A percentile compares a stretch with the other conserved stretches of the same genome.
phyloP scores from a whole-genome alignment of 2,113 vertebrate species.

The Sebastes schlegelii region DNA sequence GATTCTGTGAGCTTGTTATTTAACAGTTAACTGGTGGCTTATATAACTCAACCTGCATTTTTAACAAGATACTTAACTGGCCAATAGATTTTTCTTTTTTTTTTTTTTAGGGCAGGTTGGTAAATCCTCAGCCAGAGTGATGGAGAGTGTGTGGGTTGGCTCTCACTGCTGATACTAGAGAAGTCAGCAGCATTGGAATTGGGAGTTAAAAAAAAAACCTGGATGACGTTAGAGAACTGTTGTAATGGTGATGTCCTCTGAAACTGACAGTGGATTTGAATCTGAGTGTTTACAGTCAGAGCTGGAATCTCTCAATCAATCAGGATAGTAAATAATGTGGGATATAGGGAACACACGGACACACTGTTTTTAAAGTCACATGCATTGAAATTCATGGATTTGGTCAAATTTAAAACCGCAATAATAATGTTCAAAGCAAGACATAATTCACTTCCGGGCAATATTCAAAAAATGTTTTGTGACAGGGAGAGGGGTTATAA shows the following conservation, averaged over 20 bases:
- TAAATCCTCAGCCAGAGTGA: constrained; percentile 36
- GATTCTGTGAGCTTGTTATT: constrained; percentile 32
- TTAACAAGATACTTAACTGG: constrained; percentile 1
- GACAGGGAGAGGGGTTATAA: too few species aligned
- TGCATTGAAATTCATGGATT: too few species aligned
- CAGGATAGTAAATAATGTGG: too few species aligned
- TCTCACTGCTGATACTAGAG: constrained; percentile 19
- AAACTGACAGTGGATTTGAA: background rate
- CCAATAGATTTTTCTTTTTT: background rate
- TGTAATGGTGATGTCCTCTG: background rate
- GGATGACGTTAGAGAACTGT: background rate
- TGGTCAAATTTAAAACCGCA: too few species aligned
- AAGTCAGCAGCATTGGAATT: constrained; percentile 36
- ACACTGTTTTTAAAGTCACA: too few species aligned
- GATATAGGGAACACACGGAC: too few species aligned
- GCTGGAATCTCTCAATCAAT: too few species aligned
- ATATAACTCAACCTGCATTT: constrained; percentile 4
- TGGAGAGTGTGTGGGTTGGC: constrained; percentile 43
- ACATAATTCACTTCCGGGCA: too few species aligned
- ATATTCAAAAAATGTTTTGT: too few species aligned
- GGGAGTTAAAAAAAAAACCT: too few species aligned
- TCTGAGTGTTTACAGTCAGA: background rate
- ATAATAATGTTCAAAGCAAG: too few species aligned
- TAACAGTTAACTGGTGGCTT: constrained; percentile 10
- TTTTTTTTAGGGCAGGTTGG: constrained; percentile 11